phyloP scores from a whole-genome alignment of 37 sponge, comb jelly and placozoan genomes.

The Halichondria panicea region DNA sequence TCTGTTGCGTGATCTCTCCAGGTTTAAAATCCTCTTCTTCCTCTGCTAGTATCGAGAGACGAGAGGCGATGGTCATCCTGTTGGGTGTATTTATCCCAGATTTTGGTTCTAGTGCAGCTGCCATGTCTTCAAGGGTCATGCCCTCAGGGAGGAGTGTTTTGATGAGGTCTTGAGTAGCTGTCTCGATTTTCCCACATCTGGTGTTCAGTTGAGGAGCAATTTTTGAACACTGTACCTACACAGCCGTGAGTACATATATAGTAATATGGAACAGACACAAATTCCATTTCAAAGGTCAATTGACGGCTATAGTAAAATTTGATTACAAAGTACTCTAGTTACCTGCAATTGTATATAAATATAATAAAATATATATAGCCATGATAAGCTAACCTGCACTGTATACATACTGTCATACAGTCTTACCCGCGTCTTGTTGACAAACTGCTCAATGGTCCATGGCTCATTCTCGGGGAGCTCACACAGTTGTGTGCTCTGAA shows the following conservation, averaged over 20 bases:
- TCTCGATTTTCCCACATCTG: conserved; percentile 54
- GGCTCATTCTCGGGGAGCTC: conserved; percentile 77
- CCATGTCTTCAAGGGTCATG: not conserved
- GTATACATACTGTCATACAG: not conserved
- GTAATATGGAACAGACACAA: not conserved
- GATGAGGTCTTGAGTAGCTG: conserved; percentile 69
- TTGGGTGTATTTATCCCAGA: not conserved
- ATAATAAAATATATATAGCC: no score
- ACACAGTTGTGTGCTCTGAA: conserved; percentile 58
- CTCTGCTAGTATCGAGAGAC: conserved; percentile 6
- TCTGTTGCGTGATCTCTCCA: conserved; percentile 42
- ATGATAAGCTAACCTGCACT: no score
- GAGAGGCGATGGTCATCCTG: not conserved
- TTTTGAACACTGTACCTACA: conserved; percentile 31
- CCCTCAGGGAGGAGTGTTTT: conserved; percentile 35
- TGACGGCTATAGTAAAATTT: no score
- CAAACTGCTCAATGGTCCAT: conserved; percentile 48
- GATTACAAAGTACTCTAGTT: no score
- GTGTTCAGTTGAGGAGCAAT: conserved; percentile 44
- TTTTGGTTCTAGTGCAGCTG: not conserved
- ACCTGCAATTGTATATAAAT: no score
- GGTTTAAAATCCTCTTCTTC: conserved; percentile 28
- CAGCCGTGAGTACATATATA: not conserved
- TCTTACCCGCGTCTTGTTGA: conserved; percentile 9
- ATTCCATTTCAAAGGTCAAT: no score